phyloP scores from a whole-genome alignment of 2,113 vertebrate genomes.

The Menura novaehollandiae region DNA sequence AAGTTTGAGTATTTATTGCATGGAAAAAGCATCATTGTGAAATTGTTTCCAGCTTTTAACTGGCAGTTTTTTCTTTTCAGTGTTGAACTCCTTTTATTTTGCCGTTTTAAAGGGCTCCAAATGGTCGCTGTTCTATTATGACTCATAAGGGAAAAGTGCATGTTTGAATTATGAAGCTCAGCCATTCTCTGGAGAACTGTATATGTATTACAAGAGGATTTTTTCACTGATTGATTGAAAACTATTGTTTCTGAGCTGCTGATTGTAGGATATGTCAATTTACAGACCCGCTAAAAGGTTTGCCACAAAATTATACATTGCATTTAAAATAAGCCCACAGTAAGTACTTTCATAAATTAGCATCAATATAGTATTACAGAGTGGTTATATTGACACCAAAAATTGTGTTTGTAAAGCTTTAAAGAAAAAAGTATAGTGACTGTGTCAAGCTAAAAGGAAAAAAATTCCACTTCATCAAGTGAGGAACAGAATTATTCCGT shows the following conservation, averaged over 20 bases:
- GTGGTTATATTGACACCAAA: conserved; percentile 59
- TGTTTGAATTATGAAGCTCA: conserved; percentile 48
- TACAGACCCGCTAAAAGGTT: conserved; percentile 62
- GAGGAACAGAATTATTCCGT: not conserved
- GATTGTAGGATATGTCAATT: conserved; percentile 56
- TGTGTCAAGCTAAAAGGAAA: conserved; percentile 16
- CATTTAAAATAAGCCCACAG: conserved; percentile 56
- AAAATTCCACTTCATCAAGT: not conserved
- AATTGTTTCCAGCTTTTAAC: conserved; percentile 54
- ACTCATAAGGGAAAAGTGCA: conserved; percentile 29
- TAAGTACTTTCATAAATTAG: conserved; percentile 69
- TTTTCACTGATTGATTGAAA: conserved; percentile 62
- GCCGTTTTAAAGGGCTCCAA: conserved; percentile 23
- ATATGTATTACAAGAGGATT: not conserved
- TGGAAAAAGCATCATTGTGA: conserved; percentile 26
- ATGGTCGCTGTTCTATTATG: conserved; percentile 32
- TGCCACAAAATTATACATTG: conserved; percentile 57
- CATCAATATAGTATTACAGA: conserved; percentile 51
- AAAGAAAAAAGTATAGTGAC: conserved; percentile 25
- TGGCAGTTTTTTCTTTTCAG: conserved; percentile 11
- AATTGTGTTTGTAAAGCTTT: conserved; percentile 38
- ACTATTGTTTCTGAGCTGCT: conserved; percentile 60
- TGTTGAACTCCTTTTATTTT: conserved; percentile 46
- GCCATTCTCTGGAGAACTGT: conserved; percentile 15
- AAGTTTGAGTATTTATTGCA: conserved; percentile 39